Conservation (phyloP, 2,113 vertebrate species). For the Turnix velox region DNA sequence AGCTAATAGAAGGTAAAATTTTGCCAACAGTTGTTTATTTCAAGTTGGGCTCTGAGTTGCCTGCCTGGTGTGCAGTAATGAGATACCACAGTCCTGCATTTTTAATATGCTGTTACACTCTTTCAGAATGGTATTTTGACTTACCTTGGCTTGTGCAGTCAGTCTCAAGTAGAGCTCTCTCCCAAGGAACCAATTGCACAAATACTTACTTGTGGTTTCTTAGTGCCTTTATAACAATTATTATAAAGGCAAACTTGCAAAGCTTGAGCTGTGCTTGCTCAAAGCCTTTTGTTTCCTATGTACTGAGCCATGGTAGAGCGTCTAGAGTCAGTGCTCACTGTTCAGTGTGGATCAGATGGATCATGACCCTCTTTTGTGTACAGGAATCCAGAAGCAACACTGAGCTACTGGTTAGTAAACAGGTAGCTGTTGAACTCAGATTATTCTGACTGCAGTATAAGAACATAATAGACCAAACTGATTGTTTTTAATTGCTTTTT, state of each 20-base stretch:
- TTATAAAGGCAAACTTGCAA: background rate
- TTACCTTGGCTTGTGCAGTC: background rate
- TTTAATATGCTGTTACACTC: background rate
- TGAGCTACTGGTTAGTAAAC: background rate
- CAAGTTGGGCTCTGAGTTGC: background rate
- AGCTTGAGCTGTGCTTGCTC: background rate
- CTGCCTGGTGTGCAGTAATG: conserved; percentile 25
- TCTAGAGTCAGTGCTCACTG: background rate
- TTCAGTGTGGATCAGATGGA: background rate
- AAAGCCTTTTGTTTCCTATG: background rate
- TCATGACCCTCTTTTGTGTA: background rate
- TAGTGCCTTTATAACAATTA: background rate
- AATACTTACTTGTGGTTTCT: background rate
- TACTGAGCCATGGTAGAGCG: background rate
- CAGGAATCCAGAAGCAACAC: background rate
- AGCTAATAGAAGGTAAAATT: background rate
- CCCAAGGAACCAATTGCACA: background rate
- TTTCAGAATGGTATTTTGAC: background rate
- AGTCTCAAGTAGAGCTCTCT: background rate
- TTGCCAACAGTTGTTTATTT: background rate
- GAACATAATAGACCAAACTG: background rate
- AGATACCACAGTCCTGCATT: conserved; percentile 39
- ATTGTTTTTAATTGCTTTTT: background rate
- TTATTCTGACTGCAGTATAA: background rate
- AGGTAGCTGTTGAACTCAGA: background rate